Percentiles rank a stretch among this genome's conserved stretches.
These are phyloP conservation scores for Lasioglossum leucozonium DNA, from an alignment of 2,888 invertebrate species.

Conservation along the genomic window DNA sequence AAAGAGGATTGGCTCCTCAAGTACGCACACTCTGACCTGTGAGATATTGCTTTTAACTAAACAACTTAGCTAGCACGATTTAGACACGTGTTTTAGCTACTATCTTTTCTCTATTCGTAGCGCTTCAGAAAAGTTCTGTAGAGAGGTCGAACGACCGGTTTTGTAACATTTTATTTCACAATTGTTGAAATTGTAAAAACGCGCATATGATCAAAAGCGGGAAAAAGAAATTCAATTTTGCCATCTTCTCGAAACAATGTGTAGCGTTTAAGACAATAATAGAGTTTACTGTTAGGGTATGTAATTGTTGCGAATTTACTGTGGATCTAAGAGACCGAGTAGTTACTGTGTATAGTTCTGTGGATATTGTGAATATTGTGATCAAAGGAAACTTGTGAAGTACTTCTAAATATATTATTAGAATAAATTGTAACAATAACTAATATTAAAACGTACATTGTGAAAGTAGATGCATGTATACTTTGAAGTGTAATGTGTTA, in stretches of 20 bases:
- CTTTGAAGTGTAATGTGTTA: background rate
- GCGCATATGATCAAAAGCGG: background rate
- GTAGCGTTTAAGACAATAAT: background rate
- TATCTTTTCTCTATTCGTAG: background rate
- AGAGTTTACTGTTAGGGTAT: background rate
- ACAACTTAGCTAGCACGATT: background rate
- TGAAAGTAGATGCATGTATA: no score
- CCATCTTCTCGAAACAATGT: background rate
- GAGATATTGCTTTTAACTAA: background rate
- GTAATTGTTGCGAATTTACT: background rate
- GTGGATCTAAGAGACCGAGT: background rate
- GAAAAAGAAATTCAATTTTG: background rate
- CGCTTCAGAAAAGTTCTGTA: no score
- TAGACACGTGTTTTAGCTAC: background rate
- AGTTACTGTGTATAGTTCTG: background rate
- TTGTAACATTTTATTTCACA: background rate
- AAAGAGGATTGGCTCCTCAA: constrained; percentile 86
- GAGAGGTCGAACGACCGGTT: background rate
- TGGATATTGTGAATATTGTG: background rate
- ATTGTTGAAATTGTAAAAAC: background rate
- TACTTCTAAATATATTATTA: background rate
- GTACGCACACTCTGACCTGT: constrained; percentile 13
- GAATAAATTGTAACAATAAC: background rate
- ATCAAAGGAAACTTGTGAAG: no score
- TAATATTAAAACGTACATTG: background rate